Evolutionary conservation across 1,140 invertebrate species (phyloP), one percentile per base, ranked within the genome.

Genomic region (Onthophagus taurus): DNA sequence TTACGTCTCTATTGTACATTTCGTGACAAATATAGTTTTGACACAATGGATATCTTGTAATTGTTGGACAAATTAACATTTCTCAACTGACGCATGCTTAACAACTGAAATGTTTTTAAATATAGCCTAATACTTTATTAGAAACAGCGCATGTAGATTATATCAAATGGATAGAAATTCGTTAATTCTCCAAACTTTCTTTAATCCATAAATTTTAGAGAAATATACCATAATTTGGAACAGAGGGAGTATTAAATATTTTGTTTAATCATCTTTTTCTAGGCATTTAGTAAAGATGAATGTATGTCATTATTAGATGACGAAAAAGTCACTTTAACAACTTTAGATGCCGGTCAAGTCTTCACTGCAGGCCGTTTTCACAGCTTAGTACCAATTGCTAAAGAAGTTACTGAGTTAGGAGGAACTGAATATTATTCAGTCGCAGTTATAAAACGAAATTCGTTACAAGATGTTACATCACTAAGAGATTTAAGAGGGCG

Each of bases 291-390:
- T 47, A 83, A 82, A 57, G 83, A 89, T 58, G 85, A 88, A 59
- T 91, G 88, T 57, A 90, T 90, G 78, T 64, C 70, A 31, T 64
- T 77, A 55, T 64, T 91, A 18, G 85, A 89, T 62, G 66, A 77
- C 19, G 80, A 83, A 54, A 72, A 80, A 52, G 91, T 84, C 0
- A 85, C 96, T 33, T 66, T 97, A 21, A 86, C 92, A 8, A 80
- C 80, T 1, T 60, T 97, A 4, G 93, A 97, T 70, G 80, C 93
- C 24, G 93, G 93, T 14, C 87, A 96, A 70, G 81, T 94, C 9
- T 97, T 93, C 67, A 76, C 89, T 24, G 92, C 82, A 34, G 93
- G 93, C 1, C 69, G 90, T 34, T 94, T 90, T 61, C 87, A 95
- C 64, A 94, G 89, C 61, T 73, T 97, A 35, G 79, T 94, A 2